Conservation (phyloP, 2,888 invertebrate species). For the Pandemis corylana region DNA sequence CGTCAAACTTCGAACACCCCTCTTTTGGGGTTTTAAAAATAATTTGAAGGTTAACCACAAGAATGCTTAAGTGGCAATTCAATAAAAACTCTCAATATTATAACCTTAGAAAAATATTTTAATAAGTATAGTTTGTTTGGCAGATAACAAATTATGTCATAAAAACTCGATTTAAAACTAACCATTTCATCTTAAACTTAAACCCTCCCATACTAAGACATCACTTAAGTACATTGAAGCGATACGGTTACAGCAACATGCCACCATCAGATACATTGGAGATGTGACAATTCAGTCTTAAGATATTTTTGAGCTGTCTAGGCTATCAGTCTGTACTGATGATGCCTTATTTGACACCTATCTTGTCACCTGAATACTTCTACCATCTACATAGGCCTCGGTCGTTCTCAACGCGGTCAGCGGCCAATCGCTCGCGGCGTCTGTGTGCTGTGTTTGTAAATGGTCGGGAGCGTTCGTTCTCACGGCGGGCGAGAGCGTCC, state of each 20-base stretch:
- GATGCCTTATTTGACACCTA: background rate
- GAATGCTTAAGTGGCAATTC: conserved; percentile 42
- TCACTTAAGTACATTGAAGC: conserved; percentile 18
- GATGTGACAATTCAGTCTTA: no score
- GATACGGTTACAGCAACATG: background rate
- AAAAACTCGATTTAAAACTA: conserved; percentile 13
- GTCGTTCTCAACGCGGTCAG: no score
- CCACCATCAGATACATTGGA: no score
- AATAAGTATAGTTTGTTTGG: conserved; percentile 44
- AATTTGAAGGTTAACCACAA: conserved; percentile 6
- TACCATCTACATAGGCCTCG: background rate
- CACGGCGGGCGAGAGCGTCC: no score
- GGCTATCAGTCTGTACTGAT: no score
- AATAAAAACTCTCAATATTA: background rate
- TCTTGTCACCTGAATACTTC: no score
- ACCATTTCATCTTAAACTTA: background rate
- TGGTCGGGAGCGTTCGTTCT: no score
- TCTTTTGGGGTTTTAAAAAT: background rate
- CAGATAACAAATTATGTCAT: conserved; percentile 19
- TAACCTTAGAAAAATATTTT: conserved; percentile 51
- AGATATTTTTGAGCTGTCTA: no score
- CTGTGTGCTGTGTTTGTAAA: no score
- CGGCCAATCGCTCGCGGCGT: no score
- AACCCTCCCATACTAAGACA: conserved; percentile 5
- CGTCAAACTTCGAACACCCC: no score